A percentile compares a stretch with the other conserved stretches of the same genome.
phyloP scores from a whole-genome alignment of 2,113 vertebrate species.

The Petrocephalus zakoni region DNA sequence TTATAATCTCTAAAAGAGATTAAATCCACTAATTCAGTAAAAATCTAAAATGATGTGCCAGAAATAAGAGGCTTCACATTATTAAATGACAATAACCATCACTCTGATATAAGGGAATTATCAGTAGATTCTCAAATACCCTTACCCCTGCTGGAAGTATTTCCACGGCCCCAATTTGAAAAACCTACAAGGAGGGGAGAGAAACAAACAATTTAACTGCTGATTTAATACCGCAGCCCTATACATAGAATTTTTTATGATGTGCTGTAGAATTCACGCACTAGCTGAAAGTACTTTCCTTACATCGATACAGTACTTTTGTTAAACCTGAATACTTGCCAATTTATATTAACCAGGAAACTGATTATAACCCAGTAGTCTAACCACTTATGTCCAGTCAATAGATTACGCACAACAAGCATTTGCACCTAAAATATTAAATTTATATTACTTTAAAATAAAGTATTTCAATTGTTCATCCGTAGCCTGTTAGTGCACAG shows the following conservation, averaged over 20 bases:
- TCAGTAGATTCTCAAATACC: background rate
- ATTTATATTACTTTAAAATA: no score
- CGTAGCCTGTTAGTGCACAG: background rate
- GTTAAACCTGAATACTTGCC: background rate
- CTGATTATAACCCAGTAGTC: background rate
- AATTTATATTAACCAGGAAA: background rate
- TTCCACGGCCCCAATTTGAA: constrained; percentile 14
- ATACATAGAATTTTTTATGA: background rate
- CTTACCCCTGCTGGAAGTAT: constrained; percentile 3
- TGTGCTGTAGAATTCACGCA: background rate
- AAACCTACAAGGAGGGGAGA: background rate
- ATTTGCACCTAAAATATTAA: no score
- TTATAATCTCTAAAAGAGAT: background rate
- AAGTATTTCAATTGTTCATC: background rate
- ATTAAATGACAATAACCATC: background rate
- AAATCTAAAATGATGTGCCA: background rate
- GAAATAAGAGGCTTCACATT: background rate
- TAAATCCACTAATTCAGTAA: background rate
- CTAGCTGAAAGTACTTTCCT: background rate
- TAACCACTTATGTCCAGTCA: background rate
- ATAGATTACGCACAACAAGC: background rate
- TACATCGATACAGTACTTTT: background rate
- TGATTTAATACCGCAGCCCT: background rate
- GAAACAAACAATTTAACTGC: background rate
- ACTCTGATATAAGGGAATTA: background rate